Base-by-base conservation (phyloP, 1,140 invertebrate species). In the Anoplolepis gracilipes region DNA sequence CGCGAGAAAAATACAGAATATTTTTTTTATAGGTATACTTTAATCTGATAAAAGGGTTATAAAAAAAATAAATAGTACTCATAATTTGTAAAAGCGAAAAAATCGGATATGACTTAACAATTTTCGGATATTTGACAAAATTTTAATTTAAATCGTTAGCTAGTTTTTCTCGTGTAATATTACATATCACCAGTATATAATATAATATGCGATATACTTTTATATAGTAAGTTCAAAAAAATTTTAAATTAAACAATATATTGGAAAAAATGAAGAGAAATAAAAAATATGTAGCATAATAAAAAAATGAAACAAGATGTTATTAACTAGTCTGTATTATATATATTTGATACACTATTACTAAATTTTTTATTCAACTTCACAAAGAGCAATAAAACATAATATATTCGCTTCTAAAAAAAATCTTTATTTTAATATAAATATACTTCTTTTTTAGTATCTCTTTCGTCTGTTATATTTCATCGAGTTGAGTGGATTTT, bases 1-100 rank as follows among this genome's bases (percentile, higher is more conserved):
- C 30, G 78, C 36, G 55, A 82, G 33, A 8, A 33, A 70, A 25
- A 49, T 13, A 30, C 49, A 49, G 13, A 28, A 69, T n/a, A n/a
- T n/a, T n/a, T n/a, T n/a, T n/a, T n/a, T n/a, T n/a, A n/a, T 39
- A 70, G 53, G 16, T 59, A 19, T 49, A 73, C 39, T 82, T 73
- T 69, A 79, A 69, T 55, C 36, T 22, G 33, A 16, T 39, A 22
- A 79, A n/a, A 77, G 53, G 30, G 36, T 13, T 42, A 28, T 19
- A 49, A 16, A 10, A 33, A 64, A n/a, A 3, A 46, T 13, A 13
- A 22, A 3, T 8, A 49, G 33, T 42, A 42, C 72, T 19, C 8
- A n/a, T 28, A 19, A 69, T 72, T 8, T 19, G 36, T 28, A 19
- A 3, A 46, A 42, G 36, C n/a, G 53, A 2, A 73, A 82, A 19